Evolutionary conservation across 2,888 invertebrate genomes (phyloP).

Genomic region (Apodemia duryi): DNA sequence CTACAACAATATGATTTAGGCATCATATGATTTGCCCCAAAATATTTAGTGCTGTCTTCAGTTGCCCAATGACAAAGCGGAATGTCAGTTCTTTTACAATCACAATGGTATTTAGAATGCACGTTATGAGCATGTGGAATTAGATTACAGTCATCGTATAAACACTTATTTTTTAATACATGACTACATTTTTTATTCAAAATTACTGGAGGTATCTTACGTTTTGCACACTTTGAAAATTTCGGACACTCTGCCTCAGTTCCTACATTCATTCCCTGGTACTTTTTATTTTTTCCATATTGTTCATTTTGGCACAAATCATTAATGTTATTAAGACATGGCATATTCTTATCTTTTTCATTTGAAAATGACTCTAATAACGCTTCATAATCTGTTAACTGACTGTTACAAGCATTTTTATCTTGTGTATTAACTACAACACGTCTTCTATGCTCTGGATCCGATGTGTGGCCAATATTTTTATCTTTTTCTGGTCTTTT

Average conservation of each 20-base stretch:
- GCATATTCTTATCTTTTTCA: constrained; percentile 10
- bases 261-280: constrained; percentile 54
- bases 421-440: constrained; percentile 24
- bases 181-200: not conserved
- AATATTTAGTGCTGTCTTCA: constrained; percentile 32
- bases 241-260: not conserved
- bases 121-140: constrained; percentile 45
- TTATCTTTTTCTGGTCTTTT: constrained; percentile 22
- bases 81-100: constrained; percentile 38
- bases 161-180: not conserved
- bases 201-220: not conserved
- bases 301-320: constrained; percentile 15
- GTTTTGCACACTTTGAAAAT: not conserved
- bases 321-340: not conserved
- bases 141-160: not conserved
- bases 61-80: constrained; percentile 26
- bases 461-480: not conserved
- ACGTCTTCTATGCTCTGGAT: constrained; percentile 16
- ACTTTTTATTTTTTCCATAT: constrained; percentile 46
- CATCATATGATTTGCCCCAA: constrained; percentile 25
- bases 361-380: constrained; percentile 23
- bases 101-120: constrained; percentile 49
- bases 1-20: constrained; percentile 25
- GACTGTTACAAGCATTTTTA: constrained; percentile 32
- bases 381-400: constrained; percentile 25